Conservation (phyloP, 2,113 vertebrate species). For the Proterorhinus semilunaris region DNA sequence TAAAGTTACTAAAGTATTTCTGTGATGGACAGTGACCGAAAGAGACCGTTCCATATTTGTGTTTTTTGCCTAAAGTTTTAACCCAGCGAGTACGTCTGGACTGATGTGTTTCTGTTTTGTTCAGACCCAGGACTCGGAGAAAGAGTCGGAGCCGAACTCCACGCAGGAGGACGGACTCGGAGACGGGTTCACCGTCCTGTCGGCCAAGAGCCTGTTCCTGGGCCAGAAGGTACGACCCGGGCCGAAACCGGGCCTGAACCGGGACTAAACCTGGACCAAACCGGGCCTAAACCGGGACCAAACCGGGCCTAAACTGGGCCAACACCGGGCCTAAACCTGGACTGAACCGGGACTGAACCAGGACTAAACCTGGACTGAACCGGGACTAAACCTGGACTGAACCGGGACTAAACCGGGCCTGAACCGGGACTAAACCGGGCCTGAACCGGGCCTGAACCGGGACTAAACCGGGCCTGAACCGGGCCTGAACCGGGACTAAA, state of each 20-base stretch:
- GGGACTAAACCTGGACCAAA: too few relatives aligned
- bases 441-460: background rate
- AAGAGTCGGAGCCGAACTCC: conserved; percentile 90
- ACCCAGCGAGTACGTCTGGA: too few relatives aligned
- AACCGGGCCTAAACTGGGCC: background rate
- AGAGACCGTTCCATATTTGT: too few relatives aligned
- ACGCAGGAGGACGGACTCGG: conserved; percentile 92
- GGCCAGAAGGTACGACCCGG: conserved; percentile 88
- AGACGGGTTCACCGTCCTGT: conserved; percentile 96
- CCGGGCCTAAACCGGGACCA: background rate
- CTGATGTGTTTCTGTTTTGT: background rate
- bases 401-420: background rate
- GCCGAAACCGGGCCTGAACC: background rate
- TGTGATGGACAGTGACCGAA: too few relatives aligned
- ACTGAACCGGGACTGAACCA: background rate
- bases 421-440: background rate
- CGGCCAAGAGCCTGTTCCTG: conserved; percentile 96
- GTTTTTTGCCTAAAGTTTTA: too few relatives aligned
- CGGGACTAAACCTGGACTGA: background rate
- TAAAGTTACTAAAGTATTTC: too few relatives aligned
- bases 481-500: background rate
- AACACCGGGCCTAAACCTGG: background rate
- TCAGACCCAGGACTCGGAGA: conserved; percentile 85
- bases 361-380: background rate
- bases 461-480: background rate